Base-by-base conservation (phyloP, 1,140 invertebrate species). In the Luehdorfia chinensis region DNA sequence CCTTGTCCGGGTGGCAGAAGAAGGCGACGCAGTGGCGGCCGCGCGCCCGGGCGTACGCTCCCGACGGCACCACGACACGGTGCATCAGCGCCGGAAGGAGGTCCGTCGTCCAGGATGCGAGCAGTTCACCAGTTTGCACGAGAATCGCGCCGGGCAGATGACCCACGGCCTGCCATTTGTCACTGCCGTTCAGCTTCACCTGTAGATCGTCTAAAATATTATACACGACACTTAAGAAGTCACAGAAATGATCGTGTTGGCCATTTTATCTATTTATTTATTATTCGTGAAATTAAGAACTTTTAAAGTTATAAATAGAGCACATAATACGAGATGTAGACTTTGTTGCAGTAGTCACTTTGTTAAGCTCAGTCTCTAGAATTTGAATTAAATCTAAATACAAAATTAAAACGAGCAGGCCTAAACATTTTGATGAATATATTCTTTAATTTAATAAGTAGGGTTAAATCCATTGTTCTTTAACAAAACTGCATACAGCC, bases 141-240 rank as follows among this genome's bases (percentile, higher is more conserved):
- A 96, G 80, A 54, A 96, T 92, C 5, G 94, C 92, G 18, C 92
- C 93, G 0, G 93, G 93, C 16, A 96, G 87, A 65, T 95, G 93
- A 0, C 92, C 92, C 0, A 94, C 94, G 15, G 91, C 87, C 55
- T 91, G 87, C 93, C 94, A 96, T 52, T 91, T 90, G 13, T 91
- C 90, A 47, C 91, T 90, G 33, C 87, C 87, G 5, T 89, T 89
- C 37, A 90, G 74, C 66, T 92, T 90, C 12, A 93, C 89, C 80
- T 93, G 89, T 2, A 78, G 70, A 56, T 19, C 19, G 37, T 23
- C 2, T 27, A 27, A 27, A 27, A n/a, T n/a, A n/a, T n/a, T n/a
- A n/a, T n/a, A n/a, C n/a, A n/a, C n/a, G n/a, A n/a, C n/a, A n/a
- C n/a, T n/a, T n/a, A n/a, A n/a, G n/a, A n/a, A n/a, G n/a, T n/a